Conservation (phyloP, 2,113 vertebrate genomes). For the Rostratula benghalensis region DNA sequence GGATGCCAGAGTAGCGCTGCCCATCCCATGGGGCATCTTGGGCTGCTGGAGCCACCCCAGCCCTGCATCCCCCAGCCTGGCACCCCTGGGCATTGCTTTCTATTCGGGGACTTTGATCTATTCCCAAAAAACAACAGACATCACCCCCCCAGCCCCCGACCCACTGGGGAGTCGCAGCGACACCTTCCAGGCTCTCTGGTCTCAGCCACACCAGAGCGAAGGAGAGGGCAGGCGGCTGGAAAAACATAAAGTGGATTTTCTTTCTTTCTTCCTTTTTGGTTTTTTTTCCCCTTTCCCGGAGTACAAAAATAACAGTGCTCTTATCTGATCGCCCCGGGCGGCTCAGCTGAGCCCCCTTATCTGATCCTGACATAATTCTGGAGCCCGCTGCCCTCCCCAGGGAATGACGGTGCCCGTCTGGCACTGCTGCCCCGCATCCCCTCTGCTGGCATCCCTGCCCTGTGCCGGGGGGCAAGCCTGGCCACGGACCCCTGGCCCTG, state of each 20-base stretch:
- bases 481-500: neutral
- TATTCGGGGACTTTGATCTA: neutral
- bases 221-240: neutral
- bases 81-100: neutral
- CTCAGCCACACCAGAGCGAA: neutral
- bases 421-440: neutral
- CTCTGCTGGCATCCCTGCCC: neutral
- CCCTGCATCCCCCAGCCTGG: neutral
- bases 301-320: constrained; percentile 76
- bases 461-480: accelerated
- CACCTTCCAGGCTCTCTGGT: constrained; percentile 45
- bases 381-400: constrained; percentile 59
- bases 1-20: neutral
- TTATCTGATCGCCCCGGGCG: constrained; percentile 76
- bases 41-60: neutral
- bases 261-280: constrained; percentile 53
- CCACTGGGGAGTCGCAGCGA: neutral
- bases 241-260: constrained; percentile 52
- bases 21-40: neutral
- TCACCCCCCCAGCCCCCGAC: neutral
- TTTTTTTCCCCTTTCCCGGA: constrained; percentile 68
- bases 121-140: neutral
- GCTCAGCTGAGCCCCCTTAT: constrained; percentile 71
- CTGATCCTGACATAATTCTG: constrained; percentile 80
- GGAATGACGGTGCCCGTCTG: constrained; percentile 5